Evolutionary conservation across 2,797 vertebrate species (phyloP), one percentile per base, ranked within the genome.

Genomic region (Dipus sagitta): DNA sequence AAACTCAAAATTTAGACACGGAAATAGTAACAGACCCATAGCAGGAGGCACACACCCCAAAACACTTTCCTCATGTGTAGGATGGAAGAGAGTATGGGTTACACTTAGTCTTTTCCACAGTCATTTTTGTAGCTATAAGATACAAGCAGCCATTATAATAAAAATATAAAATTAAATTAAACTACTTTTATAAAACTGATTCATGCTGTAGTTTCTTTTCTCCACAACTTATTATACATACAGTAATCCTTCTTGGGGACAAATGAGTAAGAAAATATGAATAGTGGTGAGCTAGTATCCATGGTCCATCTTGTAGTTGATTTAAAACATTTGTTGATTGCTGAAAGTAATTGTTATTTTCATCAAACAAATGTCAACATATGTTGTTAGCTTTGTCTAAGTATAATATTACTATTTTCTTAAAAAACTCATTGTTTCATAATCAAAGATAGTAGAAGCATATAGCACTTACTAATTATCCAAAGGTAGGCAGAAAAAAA

Each of bases 1-100:
- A 38, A 38, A 38, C 38, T 38, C 38, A 38, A 38, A 38, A 38
- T 38, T 38, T 38, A 38, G 38, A 86, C 7, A 70, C 91, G 96
- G 88, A 94, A 96, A 96, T 97, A 97, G 94, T 94, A 96, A 94
- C 96, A 96, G 89, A 74, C 83, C 78, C 93, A 78, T 9, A 47
- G 47, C 47, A 91, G 76, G 81, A 92, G 88, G 71, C 94, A 54
- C 30, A 81, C 20, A 74, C 86, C 76, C 54, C 64, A 92, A 93
- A 87, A 75, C 88, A 34, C 79, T 32, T 81, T 82, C 17, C 28
- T 24, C 21, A 4, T 32, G 58, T 70, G 74, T 23, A 42, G 47
- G 18, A n/a, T 32, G 42, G 38, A 47, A 64, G 38, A 52, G 28
- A 34, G 26, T 9, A 1, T 67, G 42, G 71, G 70, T 70, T 85